Base-by-base conservation (phyloP, 2,797 vertebrate genomes). In the Falco peregrinus region DNA sequence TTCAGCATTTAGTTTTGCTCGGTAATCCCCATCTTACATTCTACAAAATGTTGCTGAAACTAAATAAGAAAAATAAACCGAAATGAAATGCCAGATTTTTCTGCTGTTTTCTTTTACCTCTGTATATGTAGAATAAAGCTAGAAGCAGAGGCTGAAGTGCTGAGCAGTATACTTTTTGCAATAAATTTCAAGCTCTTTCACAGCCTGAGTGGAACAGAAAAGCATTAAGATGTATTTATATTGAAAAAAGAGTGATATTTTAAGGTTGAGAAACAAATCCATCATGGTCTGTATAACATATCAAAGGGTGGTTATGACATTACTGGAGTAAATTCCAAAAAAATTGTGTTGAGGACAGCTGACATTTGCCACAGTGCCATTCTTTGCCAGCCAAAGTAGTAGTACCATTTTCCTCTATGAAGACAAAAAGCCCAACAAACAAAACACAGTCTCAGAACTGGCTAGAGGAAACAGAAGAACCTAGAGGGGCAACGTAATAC, bases 151-250 rank as follows among this genome's bases (percentile, higher is more conserved):
- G 33, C 68, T 25, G 8, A 69, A 89, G 67, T 84, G 43, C 68
- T 81, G 68, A 96, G 53, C 35, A 76, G 53, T 51, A 56, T 83
- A 35, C 59, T 91, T 90, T 93, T 65, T 70, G 25, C 53, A 89
- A 56, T 84, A 83, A 68, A 83, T 97, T 89, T 97, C 61, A 73
- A 85, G 37, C 82, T 89, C 13, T 87, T 87, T 74, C 71, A 64
- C 31, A 93, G 79, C 51, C 79, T 95, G 33, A 53, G 78, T 50
- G 61, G 61, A 96, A 39, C 84, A 63, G 22, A 78, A 94, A 91
- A 91, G 13, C 20, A 89, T 95, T 94, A 88, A 89, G 81, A 85
- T 59, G 50, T 37, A 93, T 95, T 97, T 96, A 95, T 90, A 88
- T 63, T 93, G 93, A 94, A 95, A 97, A 96, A 94, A 51, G 16